A percentile compares a stretch with the other conserved stretches of the same genome.
These are phyloP conservation scores for Pipistrellus pygmaeus DNA, from an alignment of 2,797 vertebrate genomes.

Conservation along the genomic window DNA sequence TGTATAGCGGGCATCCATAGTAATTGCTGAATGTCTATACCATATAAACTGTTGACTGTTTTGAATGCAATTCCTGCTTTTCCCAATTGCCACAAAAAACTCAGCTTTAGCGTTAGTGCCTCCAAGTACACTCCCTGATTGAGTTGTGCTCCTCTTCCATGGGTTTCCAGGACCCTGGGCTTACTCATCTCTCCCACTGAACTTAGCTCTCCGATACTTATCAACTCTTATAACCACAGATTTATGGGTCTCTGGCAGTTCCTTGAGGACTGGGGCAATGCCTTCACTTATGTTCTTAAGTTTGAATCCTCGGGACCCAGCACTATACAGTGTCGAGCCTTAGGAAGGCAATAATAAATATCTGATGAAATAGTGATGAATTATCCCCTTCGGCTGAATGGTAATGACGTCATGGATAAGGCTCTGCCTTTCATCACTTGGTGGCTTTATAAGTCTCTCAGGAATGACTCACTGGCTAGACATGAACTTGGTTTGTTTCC, in stretches of 20 bases:
- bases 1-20: neutral
- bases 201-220: neutral
- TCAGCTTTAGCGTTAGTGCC: neutral
- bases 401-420: neutral
- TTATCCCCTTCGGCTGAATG: neutral
- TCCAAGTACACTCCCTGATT: neutral
- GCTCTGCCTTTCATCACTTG: neutral
- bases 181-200: neutral
- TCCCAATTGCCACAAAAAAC: neutral
- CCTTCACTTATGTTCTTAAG: neutral
- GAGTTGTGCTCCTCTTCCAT: neutral
- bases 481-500: neutral
- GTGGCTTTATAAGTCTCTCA: neutral
- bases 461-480: neutral
- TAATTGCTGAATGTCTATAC: neutral
- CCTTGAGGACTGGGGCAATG: neutral
- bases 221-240: neutral
- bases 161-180: neutral
- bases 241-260: neutral
- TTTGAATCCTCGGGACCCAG: neutral
- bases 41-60: neutral
- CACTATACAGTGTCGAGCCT: neutral
- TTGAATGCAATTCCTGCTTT: neutral
- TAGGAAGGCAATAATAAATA: constrained; percentile 4
- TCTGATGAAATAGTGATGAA: constrained; percentile 8